Percentiles rank a stretch among this genome's conserved stretches.
These are phyloP conservation scores for Unio delphinus DNA, from an alignment of 2,888 invertebrate genomes.

Conservation along the genomic window DNA sequence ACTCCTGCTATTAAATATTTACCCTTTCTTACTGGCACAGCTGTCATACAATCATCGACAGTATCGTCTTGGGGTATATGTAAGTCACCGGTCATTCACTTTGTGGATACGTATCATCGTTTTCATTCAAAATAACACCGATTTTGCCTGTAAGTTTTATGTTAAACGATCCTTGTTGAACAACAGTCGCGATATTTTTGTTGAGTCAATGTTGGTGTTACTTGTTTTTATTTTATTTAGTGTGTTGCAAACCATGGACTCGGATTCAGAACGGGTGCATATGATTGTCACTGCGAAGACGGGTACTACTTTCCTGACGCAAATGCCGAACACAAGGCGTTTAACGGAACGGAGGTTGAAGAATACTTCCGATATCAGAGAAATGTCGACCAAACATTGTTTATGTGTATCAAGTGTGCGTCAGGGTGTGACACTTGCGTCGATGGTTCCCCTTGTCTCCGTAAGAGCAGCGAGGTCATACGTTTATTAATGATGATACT, in stretches of 20 bases:
- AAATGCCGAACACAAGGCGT: slow-evolving; percentile 33
- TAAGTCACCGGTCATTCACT: no score
- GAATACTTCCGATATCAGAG: slow-evolving; percentile 22
- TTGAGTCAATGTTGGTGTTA: no score
- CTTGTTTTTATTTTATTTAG: slow-evolving; percentile 29
- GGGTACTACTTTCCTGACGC: slow-evolving; percentile 67
- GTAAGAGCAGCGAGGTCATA: slow-evolving; percentile 34
- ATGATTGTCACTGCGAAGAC: slow-evolving; percentile 53
- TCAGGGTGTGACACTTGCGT: slow-evolving; percentile 63
- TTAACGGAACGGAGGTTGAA: slow-evolving; percentile 55
- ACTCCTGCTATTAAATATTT: no score
- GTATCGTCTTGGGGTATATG: no score
- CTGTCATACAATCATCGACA: no score
- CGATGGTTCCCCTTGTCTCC: slow-evolving; percentile 62
- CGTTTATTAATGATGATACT: slow-evolving; percentile 42
- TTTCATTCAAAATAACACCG: no score
- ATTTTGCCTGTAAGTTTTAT: no score
- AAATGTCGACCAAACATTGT: slow-evolving; percentile 21
- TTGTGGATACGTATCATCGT: no score
- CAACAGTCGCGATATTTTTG: no score
- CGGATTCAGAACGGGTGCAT: slow-evolving; percentile 64
- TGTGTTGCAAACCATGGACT: slow-evolving; percentile 52
- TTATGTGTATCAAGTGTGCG: slow-evolving; percentile 56
- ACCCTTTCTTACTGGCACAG: no score
- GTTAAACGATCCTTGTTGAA: no score